A percentile compares a stretch with the other conserved stretches of the same genome.
phyloP scores from a whole-genome alignment of 1,140 invertebrate species.

The Tetramorium simillimum region DNA sequence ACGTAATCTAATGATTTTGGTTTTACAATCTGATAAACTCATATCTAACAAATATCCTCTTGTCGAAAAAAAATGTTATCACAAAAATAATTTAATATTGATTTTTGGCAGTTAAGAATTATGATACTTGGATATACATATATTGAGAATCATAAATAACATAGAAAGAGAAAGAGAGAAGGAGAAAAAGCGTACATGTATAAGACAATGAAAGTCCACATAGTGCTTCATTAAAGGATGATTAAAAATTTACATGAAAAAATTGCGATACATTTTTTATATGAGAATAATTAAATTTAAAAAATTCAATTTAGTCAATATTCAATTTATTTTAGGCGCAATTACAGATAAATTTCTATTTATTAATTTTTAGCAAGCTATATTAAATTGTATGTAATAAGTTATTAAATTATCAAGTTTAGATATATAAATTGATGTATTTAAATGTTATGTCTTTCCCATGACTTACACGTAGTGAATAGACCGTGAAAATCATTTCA shows the following conservation, averaged over 20 bases:
- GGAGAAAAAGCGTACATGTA: background rate
- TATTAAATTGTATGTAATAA: background rate
- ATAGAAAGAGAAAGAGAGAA: background rate
- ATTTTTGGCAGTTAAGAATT: background rate
- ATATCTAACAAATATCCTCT: background rate
- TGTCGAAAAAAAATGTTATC: background rate
- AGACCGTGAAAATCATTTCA: background rate
- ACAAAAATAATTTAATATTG: background rate
- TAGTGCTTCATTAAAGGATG: background rate
- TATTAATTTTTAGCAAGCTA: background rate
- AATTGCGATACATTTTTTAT: background rate
- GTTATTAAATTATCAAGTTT: background rate
- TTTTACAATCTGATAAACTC: background rate
- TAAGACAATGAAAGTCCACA: too few species aligned
- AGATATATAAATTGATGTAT: background rate
- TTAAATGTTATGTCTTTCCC: background rate
- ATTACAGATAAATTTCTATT: background rate
- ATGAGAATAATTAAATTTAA: background rate
- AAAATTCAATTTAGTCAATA: background rate
- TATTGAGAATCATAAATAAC: background rate
- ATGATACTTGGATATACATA: background rate
- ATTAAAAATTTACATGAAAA: background rate
- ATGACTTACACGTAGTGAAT: background rate
- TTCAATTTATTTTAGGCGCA: background rate
- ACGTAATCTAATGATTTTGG: constrained; percentile 5